Base-by-base conservation (phyloP, 1,140 invertebrate genomes). In the Luehdorfia chinensis region DNA sequence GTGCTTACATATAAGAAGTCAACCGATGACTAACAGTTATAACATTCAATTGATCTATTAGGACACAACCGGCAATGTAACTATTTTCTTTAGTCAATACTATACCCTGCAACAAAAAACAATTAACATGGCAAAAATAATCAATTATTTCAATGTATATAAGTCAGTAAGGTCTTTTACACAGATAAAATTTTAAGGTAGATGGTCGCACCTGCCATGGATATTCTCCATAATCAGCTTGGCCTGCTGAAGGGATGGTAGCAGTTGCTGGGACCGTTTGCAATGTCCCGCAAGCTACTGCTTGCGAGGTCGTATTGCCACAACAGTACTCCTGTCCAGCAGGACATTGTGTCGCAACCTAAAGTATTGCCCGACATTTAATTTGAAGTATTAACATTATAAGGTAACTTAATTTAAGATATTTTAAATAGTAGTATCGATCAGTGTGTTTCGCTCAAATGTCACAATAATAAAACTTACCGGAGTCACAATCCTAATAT, bases 11-110 rank as follows among this genome's bases (percentile, higher is more conserved):
- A 46, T 90, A 89, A 36, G 87, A 56, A 15, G 84, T 64, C 19
- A 94, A 81, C 69, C 92, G 91, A 64, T 94, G 93, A 13, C 92
- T 92, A 1, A 89, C 92, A 1, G 93, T 94, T 1, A 94, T 61
- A 3, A 94, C 89, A 65, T 93, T 89, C 12, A 88, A 83, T 7
- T 84, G 58, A 52, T 89, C 88, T 27, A 94, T 89, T 1, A 94
- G 75, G 3, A 90, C 92, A 4, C 91, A 93, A 8, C 91, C 92
- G 9, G 92, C 92, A 23, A 93, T 51, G 59, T 93, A 94, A 36
- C 84, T 87, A 58, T 93, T 88, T 64, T 84, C 76, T 50, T 66
- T 84, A 1, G 84, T 83, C 23, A 88, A 57, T 32, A 88, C 75
- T 8, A 87, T 19, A 3, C 72, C 84, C 87, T 88, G 64, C 37